Evolutionary conservation across 92 coral and sea anemone genomes (phyloP), one percentile per base, ranked within the genome.

Genomic region (Diadumene lineata): DNA sequence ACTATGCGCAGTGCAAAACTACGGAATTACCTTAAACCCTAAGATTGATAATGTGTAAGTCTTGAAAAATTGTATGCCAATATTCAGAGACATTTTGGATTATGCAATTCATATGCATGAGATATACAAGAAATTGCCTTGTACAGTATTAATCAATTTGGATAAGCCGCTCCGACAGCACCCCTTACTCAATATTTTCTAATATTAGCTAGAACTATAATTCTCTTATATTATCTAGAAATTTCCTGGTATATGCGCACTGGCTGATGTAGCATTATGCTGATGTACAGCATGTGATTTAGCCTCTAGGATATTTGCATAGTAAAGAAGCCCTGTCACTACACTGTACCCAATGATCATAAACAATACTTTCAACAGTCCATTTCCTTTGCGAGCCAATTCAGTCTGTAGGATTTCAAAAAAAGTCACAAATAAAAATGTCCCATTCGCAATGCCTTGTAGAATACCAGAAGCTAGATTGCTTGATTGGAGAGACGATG

Each of bases 361-460:
- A 34, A 87, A 78, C 7, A 94, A 68, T 1, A 92, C 92, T 75
- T 94, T 94, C 22, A 96, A 66, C 34, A 96, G 74, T 23, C 88
- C 83, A 72, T 87, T 68, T 3, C 97, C 93, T 46, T 76, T 75
- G 28, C 86, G 60, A 18, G 87, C 73, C 63, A 96, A 89, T 64
- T 96, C 99, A 46, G 80, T 89, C 60, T 89, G 97, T 28, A 96
- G 79, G 69, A 96, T 96, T 76, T 96, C 99, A 72, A 96, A 96
- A 73, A 96, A 96, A 10, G 99, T 96, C 56, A 96, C 97, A 78
- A 82, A 92, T 26, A 96, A 50, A 66, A 96, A 96, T 15, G 99
- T 92, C 26, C 99, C 99, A 21, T 88, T 89, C 7, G 99, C 99
- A 65, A 96, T 84, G 7, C 97, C 97, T 84, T 96, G 99, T 23